These are phyloP conservation scores for Garra rufa DNA, from an alignment of 2,113 vertebrate genomes.

Conservation along the genomic window DNA sequence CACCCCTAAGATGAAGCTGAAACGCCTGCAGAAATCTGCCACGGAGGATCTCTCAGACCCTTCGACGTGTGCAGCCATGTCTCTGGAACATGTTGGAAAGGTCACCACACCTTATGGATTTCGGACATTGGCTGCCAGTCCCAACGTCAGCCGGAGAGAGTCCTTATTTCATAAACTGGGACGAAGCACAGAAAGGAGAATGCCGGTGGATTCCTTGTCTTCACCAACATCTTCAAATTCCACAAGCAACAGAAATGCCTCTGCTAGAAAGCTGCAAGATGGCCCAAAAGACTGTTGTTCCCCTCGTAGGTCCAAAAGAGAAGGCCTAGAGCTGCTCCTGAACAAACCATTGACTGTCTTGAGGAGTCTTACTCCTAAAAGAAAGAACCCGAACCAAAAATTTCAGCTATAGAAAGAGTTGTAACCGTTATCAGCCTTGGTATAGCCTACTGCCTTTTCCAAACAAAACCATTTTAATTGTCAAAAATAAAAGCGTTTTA, in stretches of 20 bases:
- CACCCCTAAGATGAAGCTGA: conserved; percentile 9
- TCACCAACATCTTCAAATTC: not conserved
- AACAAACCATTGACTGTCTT: conserved; percentile 50
- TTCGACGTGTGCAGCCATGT: conserved; percentile 66
- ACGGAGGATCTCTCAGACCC: conserved; percentile 51
- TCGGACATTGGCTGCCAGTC: conserved; percentile 64
- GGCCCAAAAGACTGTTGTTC: not conserved
- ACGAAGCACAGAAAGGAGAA: not conserved
- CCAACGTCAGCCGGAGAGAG: conserved; percentile 64
- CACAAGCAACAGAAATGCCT: not conserved
- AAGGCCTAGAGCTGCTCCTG: conserved; percentile 39
- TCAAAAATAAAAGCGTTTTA: conserved; percentile 20
- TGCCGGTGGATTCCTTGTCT: not conserved
- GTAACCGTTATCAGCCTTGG: not conserved
- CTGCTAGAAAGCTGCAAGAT: not conserved
- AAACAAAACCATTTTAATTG: not conserved
- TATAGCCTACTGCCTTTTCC: not conserved
- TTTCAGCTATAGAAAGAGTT: not conserved
- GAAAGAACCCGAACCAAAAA: not conserved
- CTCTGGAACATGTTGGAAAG: conserved; percentile 65
- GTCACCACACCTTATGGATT: conserved; percentile 72
- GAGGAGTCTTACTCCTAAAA: conserved; percentile 49
- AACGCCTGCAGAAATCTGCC: not conserved
- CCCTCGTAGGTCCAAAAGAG: conserved; percentile 36
- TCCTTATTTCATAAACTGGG: conserved; percentile 68